These are phyloP conservation scores for Drosophila parthenogenetica DNA, from an alignment of 2,888 invertebrate species.

Conservation along the genomic window DNA sequence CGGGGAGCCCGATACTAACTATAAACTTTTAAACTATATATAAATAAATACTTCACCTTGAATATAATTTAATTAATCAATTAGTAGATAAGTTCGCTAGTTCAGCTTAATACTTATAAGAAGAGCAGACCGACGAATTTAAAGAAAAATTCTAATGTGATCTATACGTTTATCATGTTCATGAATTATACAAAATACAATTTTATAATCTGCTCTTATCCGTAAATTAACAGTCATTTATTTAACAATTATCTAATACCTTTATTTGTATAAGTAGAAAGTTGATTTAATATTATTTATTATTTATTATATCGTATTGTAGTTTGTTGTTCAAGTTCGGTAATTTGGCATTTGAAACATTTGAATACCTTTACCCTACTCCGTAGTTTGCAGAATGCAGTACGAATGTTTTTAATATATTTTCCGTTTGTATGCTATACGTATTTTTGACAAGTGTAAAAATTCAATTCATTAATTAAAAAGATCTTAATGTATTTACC, in stretches of 20 bases:
- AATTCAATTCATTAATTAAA: conserved; percentile 20
- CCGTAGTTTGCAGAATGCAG: conserved; percentile 30
- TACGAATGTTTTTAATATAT: conserved; percentile 22
- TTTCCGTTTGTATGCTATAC: conserved; percentile 41
- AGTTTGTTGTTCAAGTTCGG: conserved; percentile 36
- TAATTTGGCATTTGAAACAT: conserved; percentile 29
- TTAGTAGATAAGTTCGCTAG: too few species aligned
- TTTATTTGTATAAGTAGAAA: background rate
- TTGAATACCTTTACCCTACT: conserved; percentile 13
- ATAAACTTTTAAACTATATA: too few species aligned
- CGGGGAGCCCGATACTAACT: too few species aligned
- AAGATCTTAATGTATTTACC: background rate
- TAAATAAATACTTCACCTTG: too few species aligned
- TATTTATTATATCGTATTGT: conserved; percentile 16
- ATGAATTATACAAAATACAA: background rate
- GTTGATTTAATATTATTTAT: background rate
- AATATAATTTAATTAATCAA: too few species aligned
- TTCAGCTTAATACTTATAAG: background rate
- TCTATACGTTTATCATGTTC: background rate
- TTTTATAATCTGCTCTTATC: too few species aligned
- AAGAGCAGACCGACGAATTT: background rate
- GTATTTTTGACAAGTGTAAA: conserved; percentile 29
- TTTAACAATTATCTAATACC: background rate
- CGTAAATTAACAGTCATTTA: background rate
- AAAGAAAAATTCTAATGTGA: background rate